Percentiles rank a stretch among this genome's conserved stretches.
Evolutionary conservation across 2,113 vertebrate genomes (phyloP).

Genomic region (Limnothrissa miodon): DNA sequence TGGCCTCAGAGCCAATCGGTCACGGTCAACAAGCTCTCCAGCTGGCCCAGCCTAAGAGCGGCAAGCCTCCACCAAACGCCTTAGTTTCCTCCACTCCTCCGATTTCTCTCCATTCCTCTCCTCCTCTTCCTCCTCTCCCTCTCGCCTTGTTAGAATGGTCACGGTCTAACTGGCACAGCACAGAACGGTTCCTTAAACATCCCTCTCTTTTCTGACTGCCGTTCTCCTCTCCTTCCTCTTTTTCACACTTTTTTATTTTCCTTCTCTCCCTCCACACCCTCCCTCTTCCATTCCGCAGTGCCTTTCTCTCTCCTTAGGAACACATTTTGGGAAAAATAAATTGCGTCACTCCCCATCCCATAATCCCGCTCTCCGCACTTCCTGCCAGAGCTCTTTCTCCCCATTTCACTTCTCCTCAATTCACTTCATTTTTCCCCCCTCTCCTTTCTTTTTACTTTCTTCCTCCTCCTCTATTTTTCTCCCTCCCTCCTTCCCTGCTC

Average conservation of each 20-base stretch:
- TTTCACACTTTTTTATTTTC: not conserved
- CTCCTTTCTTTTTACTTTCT: not conserved
- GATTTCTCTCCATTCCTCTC: conserved; percentile 22
- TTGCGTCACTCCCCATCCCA: conserved; percentile 54
- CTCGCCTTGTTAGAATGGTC: conserved; percentile 38
- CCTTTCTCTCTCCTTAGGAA: conserved; percentile 31
- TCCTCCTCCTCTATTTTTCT: not conserved
- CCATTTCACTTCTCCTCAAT: conserved; percentile 11
- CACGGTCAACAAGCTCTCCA: conserved; percentile 9
- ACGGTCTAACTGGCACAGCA: conserved; percentile 36
- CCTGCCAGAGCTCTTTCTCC: conserved; percentile 10
- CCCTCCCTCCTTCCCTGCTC: not conserved
- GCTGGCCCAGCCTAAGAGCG: not conserved
- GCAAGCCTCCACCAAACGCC: not conserved
- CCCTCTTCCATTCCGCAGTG: conserved; percentile 18
- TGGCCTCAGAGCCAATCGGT: not conserved
- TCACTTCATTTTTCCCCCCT: not conserved
- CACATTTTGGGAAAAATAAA: conserved; percentile 59
- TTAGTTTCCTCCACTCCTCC: not conserved
- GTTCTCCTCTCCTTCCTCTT: conserved; percentile 26
- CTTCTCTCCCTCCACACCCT: conserved; percentile 14
- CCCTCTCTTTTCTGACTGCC: too few species aligned
- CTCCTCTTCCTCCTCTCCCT: conserved; percentile 10
- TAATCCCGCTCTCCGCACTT: conserved; percentile 45
- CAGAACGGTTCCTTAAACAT: conserved; percentile 31